Evolutionary conservation across 2,113 vertebrate genomes (phyloP), one percentile per base, ranked within the genome.

Genomic region (Ictidomys tridecemlineatus): DNA sequence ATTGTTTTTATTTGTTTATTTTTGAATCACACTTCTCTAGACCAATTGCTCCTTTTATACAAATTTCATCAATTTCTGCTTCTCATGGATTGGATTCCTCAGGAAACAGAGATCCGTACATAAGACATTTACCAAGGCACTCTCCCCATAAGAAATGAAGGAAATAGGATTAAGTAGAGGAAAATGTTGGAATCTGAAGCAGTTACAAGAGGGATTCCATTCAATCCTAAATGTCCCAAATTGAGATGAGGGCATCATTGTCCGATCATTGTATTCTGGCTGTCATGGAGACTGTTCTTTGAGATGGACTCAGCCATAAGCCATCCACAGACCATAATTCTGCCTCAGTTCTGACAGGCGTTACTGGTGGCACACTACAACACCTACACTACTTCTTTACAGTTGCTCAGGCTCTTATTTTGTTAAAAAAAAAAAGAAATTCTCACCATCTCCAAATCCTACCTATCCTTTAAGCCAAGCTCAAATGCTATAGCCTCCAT

Each of bases 321-420:
- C 51, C 42, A 69, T 67, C 24, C 26, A 56, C 51, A 72, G 70
- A 73, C 51, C 69, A 56, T 26, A 37, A 10, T 39, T 63, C 24
- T 24, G 63, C 14, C 63, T 91, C n/a, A 39, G 1, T 69, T 61
- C 53, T 9, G 5, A 65, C 26, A n/a, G 63, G 22, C 1, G 11
- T 6, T 76, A 51, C 9, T 28, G 45, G 53, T 0, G 20, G 12
- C 42, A 92, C 5, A 56, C 18, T 74, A 45, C 26, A 69, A 56
- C 58, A 56, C 48, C 30, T 84, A 7, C 8, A 37, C 32, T 5
- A 34, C n/a, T 77, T 82, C 42, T 85, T 37, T 12, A 26, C 18
- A 45, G n/a, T 89, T 91, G 32, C n/a, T 70, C 92, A 72, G 74
- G 73, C 51, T 80, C 26, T 70, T n/a, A 58, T 89, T 69, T 76